Evolutionary conservation across 2,888 invertebrate species (phyloP), one percentile per base, ranked within the genome.

Genomic region (Leucophenga montana): DNA sequence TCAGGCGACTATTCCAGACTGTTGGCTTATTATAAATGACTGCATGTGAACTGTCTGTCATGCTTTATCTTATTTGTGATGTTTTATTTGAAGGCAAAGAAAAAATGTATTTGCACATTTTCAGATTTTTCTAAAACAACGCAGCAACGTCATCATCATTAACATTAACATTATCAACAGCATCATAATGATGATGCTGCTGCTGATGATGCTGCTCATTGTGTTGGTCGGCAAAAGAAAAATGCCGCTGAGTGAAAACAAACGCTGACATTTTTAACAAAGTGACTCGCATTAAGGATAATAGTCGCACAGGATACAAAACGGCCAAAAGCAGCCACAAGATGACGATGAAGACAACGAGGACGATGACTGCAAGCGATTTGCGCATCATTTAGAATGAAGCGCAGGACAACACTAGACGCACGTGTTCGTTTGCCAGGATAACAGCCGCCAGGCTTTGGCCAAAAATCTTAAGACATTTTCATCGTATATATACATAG

Each of bases 241-340:
- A 64, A 46, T 22, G 44, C 20, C 39, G 44, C 11, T 61, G 61
- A 56, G 22, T 22, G 22, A 59, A 59, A 33, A 16, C 59, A 59
- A 59, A 59, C 18, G 59, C 80, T 84, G 62, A 68, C 68, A 68
- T 80, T 83, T 75, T 81, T 76, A 81, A 83, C 84, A 83, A 81
- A 81, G 84, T 81, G 81, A 83, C 80, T 83, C 81, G 84, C 81
- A 81, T 81, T 81, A 81, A 82, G 84, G 82, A 81, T 81, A 81
- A 81, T 81, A 80, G 84, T 78, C 82, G 79, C 84, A 78, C 22
- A n/a, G 13, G 5, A 16, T 33, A 59, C 31, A n/a, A 31, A 18
- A 31, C n/a, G 39, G 44, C 39, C 11, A 39, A 16, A 44, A 18
- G 0, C 54, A 20, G 11, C 6, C 54, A 54, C 61, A 61, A 20